Percentiles rank a stretch among this genome's conserved stretches.
These are phyloP conservation scores for Lydus trimaculatus DNA, from an alignment of 2,888 invertebrate genomes.

Conservation along the genomic window DNA sequence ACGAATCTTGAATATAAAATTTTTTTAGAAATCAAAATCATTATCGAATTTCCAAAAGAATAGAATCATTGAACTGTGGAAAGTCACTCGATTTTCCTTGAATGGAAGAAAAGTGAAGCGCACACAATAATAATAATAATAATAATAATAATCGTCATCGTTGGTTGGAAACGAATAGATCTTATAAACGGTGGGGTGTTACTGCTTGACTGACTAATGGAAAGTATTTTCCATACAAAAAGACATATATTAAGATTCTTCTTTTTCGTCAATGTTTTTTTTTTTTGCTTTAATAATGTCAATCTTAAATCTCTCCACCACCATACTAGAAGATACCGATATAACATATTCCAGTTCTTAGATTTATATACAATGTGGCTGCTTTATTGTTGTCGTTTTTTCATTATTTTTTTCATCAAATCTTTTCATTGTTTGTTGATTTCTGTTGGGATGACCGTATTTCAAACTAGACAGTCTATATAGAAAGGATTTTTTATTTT, in stretches of 20 bases:
- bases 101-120: conserved; percentile 17
- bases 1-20: neutral
- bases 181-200: neutral
- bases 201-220: neutral
- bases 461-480: too few relatives aligned
- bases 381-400: neutral
- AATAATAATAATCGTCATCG: neutral
- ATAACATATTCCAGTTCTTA: neutral
- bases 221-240: conserved; percentile 1
- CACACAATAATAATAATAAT: neutral
- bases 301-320: neutral
- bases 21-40: neutral
- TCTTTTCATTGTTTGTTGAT: neutral
- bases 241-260: neutral
- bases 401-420: neutral
- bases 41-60: neutral
- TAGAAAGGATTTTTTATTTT: neutral
- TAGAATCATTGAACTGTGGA: conserved; percentile 29
- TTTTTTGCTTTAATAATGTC: neutral
- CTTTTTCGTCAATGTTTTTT: neutral
- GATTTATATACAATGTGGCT: neutral
- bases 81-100: conserved; percentile 33
- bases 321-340: neutral
- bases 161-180: neutral
- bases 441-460: too few relatives aligned